Percentiles rank a stretch among this genome's conserved stretches.
Evolutionary conservation across 2,797 vertebrate species (phyloP).

Genomic region (Tangara arthus): DNA sequence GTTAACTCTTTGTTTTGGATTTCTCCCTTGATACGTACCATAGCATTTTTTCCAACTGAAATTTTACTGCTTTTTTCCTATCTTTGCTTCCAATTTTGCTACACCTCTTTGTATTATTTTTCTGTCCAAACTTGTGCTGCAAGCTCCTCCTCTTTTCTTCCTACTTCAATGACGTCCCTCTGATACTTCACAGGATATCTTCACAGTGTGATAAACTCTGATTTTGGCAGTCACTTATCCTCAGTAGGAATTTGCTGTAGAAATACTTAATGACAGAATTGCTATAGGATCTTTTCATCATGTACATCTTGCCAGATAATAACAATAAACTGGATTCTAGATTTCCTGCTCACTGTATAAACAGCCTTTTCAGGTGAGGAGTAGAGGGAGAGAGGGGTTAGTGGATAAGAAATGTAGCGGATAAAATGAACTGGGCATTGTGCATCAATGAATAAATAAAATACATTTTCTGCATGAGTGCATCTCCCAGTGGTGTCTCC

Average conservation of each 20-base stretch:
- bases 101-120: background rate
- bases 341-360: background rate
- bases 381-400: background rate
- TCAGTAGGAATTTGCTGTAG: background rate
- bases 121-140: background rate
- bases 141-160: background rate
- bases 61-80: background rate
- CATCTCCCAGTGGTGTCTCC: background rate
- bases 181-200: background rate
- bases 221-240: background rate
- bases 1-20: slow-evolving; percentile 13
- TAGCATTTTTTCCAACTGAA: background rate
- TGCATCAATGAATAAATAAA: slow-evolving; percentile 2
- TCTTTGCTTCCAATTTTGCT: background rate
- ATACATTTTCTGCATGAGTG: background rate
- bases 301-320: background rate
- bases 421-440: background rate
- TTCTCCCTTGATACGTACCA: background rate
- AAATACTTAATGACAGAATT: background rate
- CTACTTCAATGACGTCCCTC: background rate
- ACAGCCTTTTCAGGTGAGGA: background rate
- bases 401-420: background rate
- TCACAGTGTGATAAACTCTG: background rate
- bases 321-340: background rate
- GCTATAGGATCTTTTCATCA: background rate